These are phyloP conservation scores for Leucosticte australis DNA, from an alignment of 2,113 vertebrate species.

Conservation along the genomic window DNA sequence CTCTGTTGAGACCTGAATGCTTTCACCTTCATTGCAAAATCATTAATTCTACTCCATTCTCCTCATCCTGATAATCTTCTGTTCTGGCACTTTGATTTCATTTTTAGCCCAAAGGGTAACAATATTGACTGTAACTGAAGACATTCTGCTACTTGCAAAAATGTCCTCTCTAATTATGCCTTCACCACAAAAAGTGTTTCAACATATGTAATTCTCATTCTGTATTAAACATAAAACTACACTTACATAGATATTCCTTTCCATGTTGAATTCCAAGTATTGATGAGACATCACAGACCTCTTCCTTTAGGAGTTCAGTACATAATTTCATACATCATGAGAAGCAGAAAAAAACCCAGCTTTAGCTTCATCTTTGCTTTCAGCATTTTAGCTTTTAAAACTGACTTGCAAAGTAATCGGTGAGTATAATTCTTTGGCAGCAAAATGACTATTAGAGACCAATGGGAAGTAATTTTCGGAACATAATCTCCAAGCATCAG, in stretches of 20 bases:
- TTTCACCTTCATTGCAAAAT: conserved; percentile 10
- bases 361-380: not conserved
- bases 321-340: not conserved
- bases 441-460: not conserved
- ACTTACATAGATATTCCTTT: not conserved
- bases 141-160: not conserved
- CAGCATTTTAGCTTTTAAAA: not conserved
- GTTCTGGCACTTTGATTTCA: not conserved
- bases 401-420: not conserved
- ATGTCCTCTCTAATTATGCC: not conserved
- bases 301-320: not conserved
- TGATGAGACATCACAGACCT: not conserved
- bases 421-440: not conserved
- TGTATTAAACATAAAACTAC: not conserved
- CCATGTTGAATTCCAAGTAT: not conserved
- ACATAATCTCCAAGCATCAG: not conserved
- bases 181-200: not conserved
- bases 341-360: not conserved
- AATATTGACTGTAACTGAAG: conserved; percentile 6
- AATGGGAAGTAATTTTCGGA: not conserved
- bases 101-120: not conserved
- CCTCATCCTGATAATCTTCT: not conserved
- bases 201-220: not conserved
- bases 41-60: conserved; percentile 16
- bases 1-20: not conserved